Conservation (phyloP, 2,888 invertebrate species). For the Patella caerulea region DNA sequence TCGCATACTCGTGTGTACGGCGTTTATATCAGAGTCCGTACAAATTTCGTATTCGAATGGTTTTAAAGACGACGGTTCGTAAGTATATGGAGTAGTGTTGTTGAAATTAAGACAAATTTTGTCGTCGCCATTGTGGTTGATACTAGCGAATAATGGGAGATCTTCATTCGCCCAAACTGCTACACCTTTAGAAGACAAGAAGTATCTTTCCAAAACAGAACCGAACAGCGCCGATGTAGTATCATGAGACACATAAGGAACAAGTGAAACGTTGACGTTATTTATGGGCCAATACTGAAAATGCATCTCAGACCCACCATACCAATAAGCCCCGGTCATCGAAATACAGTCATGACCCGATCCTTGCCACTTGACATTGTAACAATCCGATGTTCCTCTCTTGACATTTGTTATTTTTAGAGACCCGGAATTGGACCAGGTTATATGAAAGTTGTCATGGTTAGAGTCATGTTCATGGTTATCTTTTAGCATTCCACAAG, state of each 20-base stretch:
- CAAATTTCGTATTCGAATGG: constrained; percentile 46
- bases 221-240: constrained; percentile 54
- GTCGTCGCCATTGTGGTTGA: constrained; percentile 76
- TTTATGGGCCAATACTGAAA: constrained; percentile 89
- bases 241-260: constrained; percentile 53
- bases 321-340: constrained; percentile 75
- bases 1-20: constrained; percentile 73
- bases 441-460: no score
- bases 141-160: constrained; percentile 83
- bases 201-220: constrained; percentile 71
- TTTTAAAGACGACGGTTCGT: constrained; percentile 26
- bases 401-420: no score
- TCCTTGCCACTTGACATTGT: neutral
- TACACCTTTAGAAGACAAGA: constrained; percentile 80
- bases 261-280: constrained; percentile 43
- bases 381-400: neutral
- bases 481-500: no score
- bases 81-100: constrained; percentile 43
- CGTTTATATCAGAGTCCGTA: constrained; percentile 33
- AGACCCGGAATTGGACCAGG: no score
- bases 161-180: constrained; percentile 78
- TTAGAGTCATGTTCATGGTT: no score
- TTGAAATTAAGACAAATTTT: constrained; percentile 44
- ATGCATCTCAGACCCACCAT: constrained; percentile 86
- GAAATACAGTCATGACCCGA: constrained; percentile 40